Base-by-base conservation (phyloP, 2,888 invertebrate species). In the Agrilus cyanescens region DNA sequence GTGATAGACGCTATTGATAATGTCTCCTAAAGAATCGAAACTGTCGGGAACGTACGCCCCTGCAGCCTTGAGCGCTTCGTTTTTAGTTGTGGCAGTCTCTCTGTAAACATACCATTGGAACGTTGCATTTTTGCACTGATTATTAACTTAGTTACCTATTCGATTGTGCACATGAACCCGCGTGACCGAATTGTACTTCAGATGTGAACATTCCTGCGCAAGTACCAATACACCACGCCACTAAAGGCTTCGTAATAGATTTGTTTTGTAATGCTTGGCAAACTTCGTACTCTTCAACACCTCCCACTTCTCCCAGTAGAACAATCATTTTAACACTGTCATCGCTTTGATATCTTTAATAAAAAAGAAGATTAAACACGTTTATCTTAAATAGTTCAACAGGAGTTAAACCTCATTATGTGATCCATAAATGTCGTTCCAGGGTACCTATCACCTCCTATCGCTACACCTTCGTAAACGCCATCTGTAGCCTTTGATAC, bases 381-480 rank as follows among this genome's bases (percentile, higher is more conserved):
- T 10, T 13, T 7, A 13, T 33, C 12, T 13, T 6, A 32, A 32
- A 32, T 13, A 12, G 32, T 12, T 14, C 5, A 4, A 32, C 12
- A 32, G 10, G 5, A 32, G 6, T 6, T 7, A 14, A 40, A 61
- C 63, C 97, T 82, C 62, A 93, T 67, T 48, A 98, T 80, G 61
- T 98, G 97, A 67, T 98, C 96, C 75, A 96, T 89, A 70, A 97
- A 99, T 0, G 93, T 95, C 41, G 95, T 94, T 14, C 96, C 97
- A 0, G 98, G 97, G 67, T 98, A 98, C 31, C 91, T 75, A 69
- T 98, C 98, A 0, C 98, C 98, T 4, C 85, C 85, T 57, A 98
- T 98, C 38, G 98, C 98, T 5, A 98, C 88, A 4, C 98, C 98
- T 65, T 98, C 98, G 56, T 86, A 84, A 0, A 96, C 97, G 4